Evolutionary conservation across 2,797 vertebrate genomes (phyloP).

Genomic region (Lepilemur septentrionalis): DNA sequence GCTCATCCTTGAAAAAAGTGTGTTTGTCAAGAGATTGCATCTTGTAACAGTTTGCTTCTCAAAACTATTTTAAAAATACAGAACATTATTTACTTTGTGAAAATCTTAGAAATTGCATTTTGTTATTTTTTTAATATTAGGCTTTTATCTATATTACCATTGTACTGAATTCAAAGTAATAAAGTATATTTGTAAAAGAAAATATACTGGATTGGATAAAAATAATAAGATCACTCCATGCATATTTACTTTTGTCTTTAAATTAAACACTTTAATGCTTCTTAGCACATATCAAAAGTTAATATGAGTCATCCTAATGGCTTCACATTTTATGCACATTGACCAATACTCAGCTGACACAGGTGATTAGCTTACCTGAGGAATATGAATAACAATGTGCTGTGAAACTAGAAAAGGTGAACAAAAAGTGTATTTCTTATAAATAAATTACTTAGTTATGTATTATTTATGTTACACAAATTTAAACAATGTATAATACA

Average conservation of each 20-base stretch:
- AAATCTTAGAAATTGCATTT: not conserved
- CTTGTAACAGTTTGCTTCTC: not conserved
- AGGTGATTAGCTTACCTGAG: conserved; percentile 74
- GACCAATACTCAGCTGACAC: conserved; percentile 55
- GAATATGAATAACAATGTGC: conserved; percentile 75
- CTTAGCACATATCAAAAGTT: conserved; percentile 38
- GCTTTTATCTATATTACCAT: not conserved
- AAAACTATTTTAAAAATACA: conserved; percentile 18
- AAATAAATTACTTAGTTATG: conserved; percentile 84
- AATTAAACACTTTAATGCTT: conserved; percentile 58
- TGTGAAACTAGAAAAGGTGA: conserved; percentile 75
- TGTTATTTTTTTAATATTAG: not conserved
- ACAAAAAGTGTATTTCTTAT: conserved; percentile 80
- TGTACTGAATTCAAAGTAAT: not conserved
- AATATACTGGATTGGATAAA: not conserved
- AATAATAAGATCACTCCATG: not conserved
- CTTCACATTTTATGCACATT: conserved; percentile 65
- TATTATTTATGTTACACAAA: conserved; percentile 86
- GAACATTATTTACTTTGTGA: not conserved
- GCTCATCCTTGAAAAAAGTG: not conserved
- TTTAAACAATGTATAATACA: conserved; percentile 86
- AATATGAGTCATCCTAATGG: conserved; percentile 9
- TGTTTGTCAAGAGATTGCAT: not conserved
- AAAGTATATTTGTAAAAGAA: not conserved
- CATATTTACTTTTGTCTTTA: conserved; percentile 34